Percentiles rank a stretch among this genome's conserved stretches.
phyloP scores from a whole-genome alignment of 2,797 vertebrate genomes.

The Gymnopithys bicolor region DNA sequence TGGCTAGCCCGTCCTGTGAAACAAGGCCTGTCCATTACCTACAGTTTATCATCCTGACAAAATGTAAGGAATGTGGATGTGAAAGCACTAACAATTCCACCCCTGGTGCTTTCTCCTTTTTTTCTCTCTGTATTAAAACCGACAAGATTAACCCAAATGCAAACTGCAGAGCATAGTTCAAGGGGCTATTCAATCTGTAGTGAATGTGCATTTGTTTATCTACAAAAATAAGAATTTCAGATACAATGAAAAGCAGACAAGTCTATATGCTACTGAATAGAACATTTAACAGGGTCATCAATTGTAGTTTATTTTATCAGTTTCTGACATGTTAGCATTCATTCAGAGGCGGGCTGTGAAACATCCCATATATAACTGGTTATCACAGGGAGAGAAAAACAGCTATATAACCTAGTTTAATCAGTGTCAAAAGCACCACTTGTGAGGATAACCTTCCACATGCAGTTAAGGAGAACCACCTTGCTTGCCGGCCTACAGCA shows the following conservation, averaged over 20 bases:
- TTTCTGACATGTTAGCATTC: constrained; percentile 74
- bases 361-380: constrained; percentile 63
- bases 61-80: constrained; percentile 76
- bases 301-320: constrained; percentile 78
- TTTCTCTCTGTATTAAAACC: constrained; percentile 76
- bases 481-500: not conserved
- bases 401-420: constrained; percentile 66
- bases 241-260: constrained; percentile 74
- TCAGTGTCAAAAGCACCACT: constrained; percentile 65
- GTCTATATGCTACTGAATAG: constrained; percentile 67
- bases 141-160: constrained; percentile 82
- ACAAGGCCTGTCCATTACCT: constrained; percentile 77
- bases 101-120: constrained; percentile 75
- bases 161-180: constrained; percentile 80
- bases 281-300: constrained; percentile 74
- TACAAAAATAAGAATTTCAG: constrained; percentile 81
- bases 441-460: constrained; percentile 7
- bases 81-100: constrained; percentile 76
- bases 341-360: constrained; percentile 50
- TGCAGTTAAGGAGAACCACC: not conserved
- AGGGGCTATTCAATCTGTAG: constrained; percentile 77
- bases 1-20: constrained; percentile 67
- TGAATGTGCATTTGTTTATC: constrained; percentile 83
- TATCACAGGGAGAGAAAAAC: constrained; percentile 66
- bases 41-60: constrained; percentile 83